Evolutionary conservation across 2,113 vertebrate species (phyloP), one percentile per base, ranked within the genome.

Genomic region (Reinhardtius hippoglossoides): DNA sequence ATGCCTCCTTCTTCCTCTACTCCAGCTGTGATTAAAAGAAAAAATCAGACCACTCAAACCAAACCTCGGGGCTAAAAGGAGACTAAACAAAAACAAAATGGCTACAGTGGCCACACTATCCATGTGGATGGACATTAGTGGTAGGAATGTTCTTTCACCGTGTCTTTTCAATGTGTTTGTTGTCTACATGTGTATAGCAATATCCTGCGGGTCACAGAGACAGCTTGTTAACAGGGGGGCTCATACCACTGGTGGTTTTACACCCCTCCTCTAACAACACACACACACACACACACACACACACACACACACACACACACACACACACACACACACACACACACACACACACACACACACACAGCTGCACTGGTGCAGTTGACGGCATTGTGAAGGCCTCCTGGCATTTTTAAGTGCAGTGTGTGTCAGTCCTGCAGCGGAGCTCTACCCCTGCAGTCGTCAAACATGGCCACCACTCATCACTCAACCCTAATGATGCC

Each of bases 401-500:
- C 82, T 88, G 86, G 89, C 86, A 86, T 92, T 88, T 89, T 82
- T 81, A 90, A 91, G 87, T 87, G 78, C 87, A 83, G 67, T 75
- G 87, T 82, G 67, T 75, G 87, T 82, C 23, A 54, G 58, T 84
- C 74, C 79, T 71, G 68, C 78, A 66, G 73, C 18, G 14, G 65
- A 67, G 74, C 73, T 66, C 72, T 78, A 80, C 50, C 65, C 78
- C 81, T 76, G 85, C 75, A 81, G 80, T 82, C 46, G 58, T 82
- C 74, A 71, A 76, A 84, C 95, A 94, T 95, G 96, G 95, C 95
- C 95, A 95, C 94, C 93, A 95, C 96, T 97, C 95, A 97, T 97
- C 96, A 96, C 94, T 97, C 96, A 97, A 95, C 92, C 94, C 94
- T 97, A 96, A 97, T 96, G 96, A 96, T 95, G 95, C 70, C 96